Conservation (phyloP, 2,113 vertebrate species). For the Hypanus sabinus region DNA sequence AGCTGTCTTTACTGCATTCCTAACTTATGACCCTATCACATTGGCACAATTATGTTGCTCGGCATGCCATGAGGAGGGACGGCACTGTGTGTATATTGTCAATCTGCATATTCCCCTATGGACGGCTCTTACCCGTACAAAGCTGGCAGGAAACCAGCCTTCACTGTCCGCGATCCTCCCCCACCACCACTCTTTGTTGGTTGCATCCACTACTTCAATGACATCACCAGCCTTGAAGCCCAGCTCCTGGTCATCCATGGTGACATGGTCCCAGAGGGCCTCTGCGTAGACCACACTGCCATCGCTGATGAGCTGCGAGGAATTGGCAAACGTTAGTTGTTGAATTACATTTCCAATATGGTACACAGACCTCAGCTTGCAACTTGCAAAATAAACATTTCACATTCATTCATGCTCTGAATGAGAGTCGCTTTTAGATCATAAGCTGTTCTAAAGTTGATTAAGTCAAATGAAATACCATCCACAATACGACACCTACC, state of each 20-base stretch:
- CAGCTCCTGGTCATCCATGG: constrained; percentile 95
- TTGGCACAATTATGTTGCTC: not conserved
- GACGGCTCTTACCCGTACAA: constrained; percentile 74
- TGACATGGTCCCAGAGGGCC: constrained; percentile 95
- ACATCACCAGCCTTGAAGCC: constrained; percentile 91
- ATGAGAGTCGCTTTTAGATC: not conserved
- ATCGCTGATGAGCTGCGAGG: constrained; percentile 85
- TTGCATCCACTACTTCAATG: constrained; percentile 91
- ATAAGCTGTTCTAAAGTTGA: not conserved
- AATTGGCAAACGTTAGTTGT: not conserved
- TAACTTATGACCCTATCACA: not conserved
- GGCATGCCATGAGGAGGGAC: not conserved
- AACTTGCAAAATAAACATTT: not conserved
- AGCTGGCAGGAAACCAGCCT: constrained; percentile 95
- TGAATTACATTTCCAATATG: not conserved
- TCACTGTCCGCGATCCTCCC: constrained; percentile 81
- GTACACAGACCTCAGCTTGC: not conserved
- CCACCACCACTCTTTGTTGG: constrained; percentile 98
- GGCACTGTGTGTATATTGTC: no score
- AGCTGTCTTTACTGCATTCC: not conserved
- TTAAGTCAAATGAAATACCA: not conserved
- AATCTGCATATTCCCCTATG: no score
- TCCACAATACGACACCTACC: not conserved
- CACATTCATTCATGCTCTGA: not conserved
- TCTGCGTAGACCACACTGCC: constrained; percentile 89